A percentile compares a stretch with the other conserved stretches of the same genome.
These are phyloP conservation scores for Oplegnathus fasciatus DNA, from an alignment of 2,113 vertebrate genomes.

Conservation along the genomic window DNA sequence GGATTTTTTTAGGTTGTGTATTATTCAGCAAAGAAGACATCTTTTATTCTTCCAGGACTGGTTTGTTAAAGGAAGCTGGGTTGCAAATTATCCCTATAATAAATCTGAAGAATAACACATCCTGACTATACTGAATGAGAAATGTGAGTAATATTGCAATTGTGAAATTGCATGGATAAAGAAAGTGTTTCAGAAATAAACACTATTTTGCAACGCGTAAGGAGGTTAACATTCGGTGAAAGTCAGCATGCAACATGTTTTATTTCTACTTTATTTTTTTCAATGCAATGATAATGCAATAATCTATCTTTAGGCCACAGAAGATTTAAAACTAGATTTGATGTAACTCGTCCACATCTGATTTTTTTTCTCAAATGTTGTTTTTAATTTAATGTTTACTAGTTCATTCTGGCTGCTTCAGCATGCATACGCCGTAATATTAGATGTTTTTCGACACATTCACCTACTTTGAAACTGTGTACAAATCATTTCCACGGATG, in stretches of 20 bases:
- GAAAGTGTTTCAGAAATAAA: neutral
- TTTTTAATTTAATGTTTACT: neutral
- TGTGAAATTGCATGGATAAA: neutral
- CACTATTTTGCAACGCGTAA: neutral
- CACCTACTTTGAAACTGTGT: neutral
- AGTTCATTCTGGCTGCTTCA: neutral
- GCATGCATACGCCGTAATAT: neutral
- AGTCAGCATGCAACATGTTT: conserved; percentile 6
- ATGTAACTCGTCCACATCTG: neutral
- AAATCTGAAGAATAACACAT: neutral
- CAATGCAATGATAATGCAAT: neutral
- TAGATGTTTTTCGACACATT: neutral
- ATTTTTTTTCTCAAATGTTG: neutral
- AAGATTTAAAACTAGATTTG: neutral
- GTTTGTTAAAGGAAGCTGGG: conserved; percentile 26
- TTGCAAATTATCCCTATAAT: conserved; percentile 39
- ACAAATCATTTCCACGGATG: neutral
- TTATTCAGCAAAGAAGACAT: conserved; percentile 48
- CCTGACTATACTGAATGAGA: neutral
- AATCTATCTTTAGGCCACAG: neutral
- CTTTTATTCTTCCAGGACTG: conserved; percentile 18
- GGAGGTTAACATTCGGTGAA: neutral
- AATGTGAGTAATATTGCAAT: neutral
- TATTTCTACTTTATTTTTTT: neutral
- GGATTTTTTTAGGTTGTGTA: conserved; percentile 36